Conservation (phyloP, 2,113 vertebrate species). For the Cyprinus carpio region DNA sequence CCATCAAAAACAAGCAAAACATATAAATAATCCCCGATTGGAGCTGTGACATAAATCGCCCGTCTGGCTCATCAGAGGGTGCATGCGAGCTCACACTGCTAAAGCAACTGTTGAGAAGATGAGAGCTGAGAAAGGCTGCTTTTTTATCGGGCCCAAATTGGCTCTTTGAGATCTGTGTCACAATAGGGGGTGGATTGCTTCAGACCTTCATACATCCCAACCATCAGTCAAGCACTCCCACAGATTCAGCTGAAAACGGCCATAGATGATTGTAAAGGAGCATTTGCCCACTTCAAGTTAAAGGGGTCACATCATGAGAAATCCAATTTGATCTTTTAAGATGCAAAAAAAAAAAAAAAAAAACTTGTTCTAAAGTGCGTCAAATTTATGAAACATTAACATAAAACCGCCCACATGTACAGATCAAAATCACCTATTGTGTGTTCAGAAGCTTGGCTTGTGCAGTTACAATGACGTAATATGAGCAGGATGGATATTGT, state of each 20-base stretch:
- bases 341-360: neutral
- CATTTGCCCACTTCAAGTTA: conserved; percentile 5
- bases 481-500: neutral
- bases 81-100: conserved; percentile 45
- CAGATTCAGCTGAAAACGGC: conserved; percentile 9
- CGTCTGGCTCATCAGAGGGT: conserved; percentile 24
- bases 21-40: conserved; percentile 53
- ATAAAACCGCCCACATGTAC: neutral
- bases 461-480: too few relatives aligned
- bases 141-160: conserved; percentile 39
- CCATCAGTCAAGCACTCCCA: conserved; percentile 43
- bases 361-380: neutral
- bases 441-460: neutral
- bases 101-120: conserved; percentile 48
- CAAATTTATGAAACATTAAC: neutral
- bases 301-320: neutral
- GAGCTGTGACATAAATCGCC: conserved; percentile 37
- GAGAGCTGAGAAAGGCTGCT: conserved; percentile 37
- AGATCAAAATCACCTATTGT: neutral
- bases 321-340: neutral
- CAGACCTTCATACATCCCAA: conserved; percentile 23
- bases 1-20: conserved; percentile 26
- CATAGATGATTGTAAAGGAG: conserved; percentile 12
- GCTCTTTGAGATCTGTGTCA: conserved; percentile 38
- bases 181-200: conserved; percentile 35